Evolutionary conservation across 2,888 invertebrate genomes (phyloP), one percentile per base, ranked within the genome.

Genomic region (Ceramica pisi): DNA sequence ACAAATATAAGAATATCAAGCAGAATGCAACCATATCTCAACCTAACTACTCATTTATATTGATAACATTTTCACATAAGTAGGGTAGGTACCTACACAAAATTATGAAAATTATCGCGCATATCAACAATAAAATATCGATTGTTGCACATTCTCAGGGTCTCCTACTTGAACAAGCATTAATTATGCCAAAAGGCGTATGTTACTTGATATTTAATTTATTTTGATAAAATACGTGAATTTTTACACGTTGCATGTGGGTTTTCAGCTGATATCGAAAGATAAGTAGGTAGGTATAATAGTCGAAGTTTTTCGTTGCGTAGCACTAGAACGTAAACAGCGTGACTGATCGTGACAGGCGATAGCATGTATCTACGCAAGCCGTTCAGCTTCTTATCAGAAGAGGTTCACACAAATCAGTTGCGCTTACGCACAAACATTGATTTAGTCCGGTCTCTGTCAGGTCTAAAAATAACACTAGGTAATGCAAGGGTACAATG

Each of bases 381-480:
- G 61, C 31, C 57, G 88, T 87, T 86, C 86, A 86, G 80, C 62
- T 76, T 71, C 79, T 75, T 80, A 78, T 81, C 77, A 72, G 41
- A 6, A 67, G 12, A 48, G 50, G 55, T 74, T 71, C 70, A 55
- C 71, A 74, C 66, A 76, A 80, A 75, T 80, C 67, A 78, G 23
- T 38, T 31, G 72, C 65, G 71, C 76, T 71, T 76, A 78, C 83
- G 67, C 69, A 80, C 74, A 67, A 63, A 67, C 67, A 67, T 71
- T 57, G 60, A 80, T 73, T 21, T 59, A 71, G 69, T 61, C 66
- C 53, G 56, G 66, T 80, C 71, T 71, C 67, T 21, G 38, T 57
- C 66, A 60, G 31, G 53, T 60, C 71, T 79, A 71, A 77, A 84
- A 82, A 82, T 84, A 79, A 57, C 46, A 19, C 38, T 67, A 62